Percentiles rank a stretch among this genome's conserved stretches.
Evolutionary conservation across 2,797 vertebrate species (phyloP).

Genomic region (Cyprinodon diabolis): DNA sequence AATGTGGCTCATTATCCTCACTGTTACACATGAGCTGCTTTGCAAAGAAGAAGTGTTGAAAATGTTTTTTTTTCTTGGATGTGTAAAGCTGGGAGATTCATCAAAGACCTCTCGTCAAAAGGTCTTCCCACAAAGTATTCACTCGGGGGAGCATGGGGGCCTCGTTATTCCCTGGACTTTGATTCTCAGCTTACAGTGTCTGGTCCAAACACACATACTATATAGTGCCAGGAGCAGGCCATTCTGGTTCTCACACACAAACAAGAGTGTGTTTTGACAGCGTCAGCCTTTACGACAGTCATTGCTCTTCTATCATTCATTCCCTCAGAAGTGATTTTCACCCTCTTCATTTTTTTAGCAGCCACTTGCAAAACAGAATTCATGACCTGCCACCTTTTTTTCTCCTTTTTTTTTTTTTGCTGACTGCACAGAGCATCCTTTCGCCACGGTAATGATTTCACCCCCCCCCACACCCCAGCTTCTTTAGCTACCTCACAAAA

Average conservation of each 20-base stretch:
- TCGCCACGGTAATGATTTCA: slow-evolving; percentile 59
- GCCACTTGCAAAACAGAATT: slow-evolving; percentile 66
- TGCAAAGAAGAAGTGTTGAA: not conserved
- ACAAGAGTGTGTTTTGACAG: slow-evolving; percentile 45
- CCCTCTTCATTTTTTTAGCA: slow-evolving; percentile 23
- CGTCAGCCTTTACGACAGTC: slow-evolving; percentile 46
- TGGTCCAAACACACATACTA: too few relatives aligned
- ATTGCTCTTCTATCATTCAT: slow-evolving; percentile 66
- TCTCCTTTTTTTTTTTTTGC: slow-evolving; percentile 39
- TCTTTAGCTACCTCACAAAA: slow-evolving; percentile 64
- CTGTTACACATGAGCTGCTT: not conserved
- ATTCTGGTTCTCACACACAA: not conserved
- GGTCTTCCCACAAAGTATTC: not conserved
- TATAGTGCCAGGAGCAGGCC: not conserved
- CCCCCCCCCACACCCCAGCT: slow-evolving; percentile 13
- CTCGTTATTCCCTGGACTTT: too few relatives aligned
- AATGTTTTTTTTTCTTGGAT: not conserved
- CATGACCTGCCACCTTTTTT: slow-evolving; percentile 71
- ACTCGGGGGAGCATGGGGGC: too few relatives aligned
- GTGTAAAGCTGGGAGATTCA: not conserved
- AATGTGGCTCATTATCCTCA: too few relatives aligned
- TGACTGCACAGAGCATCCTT: slow-evolving; percentile 64
- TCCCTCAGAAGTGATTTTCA: slow-evolving; percentile 59
- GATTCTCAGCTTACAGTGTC: too few relatives aligned
- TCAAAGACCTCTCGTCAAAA: not conserved